Evolutionary conservation across 2,888 invertebrate species (phyloP), one percentile per base, ranked within the genome.

Genomic region (Agrochola lychnidis): DNA sequence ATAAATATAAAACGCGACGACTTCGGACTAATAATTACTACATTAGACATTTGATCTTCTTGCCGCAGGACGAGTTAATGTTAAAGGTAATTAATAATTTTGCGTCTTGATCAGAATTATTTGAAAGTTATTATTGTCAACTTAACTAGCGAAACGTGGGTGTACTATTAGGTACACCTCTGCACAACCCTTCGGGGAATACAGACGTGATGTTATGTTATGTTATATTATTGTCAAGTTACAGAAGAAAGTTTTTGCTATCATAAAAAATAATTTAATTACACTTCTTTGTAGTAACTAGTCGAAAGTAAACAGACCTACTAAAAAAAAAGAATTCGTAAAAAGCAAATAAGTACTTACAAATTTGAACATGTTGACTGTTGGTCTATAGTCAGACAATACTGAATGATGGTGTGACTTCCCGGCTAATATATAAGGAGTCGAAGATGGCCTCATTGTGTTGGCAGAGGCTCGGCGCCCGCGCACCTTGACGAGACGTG

Each of bases 341-440:
- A 45, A 30, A 73, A 67, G 12, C 0, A 22, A 73, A 56, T 91
- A 22, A 73, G 48, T 91, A 95, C 97, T 96, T 90, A 97, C 97
- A 88, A 94, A 93, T 94, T 97, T 97, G 94, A 95, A 97, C 97
- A 97, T 97, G 90, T 94, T 97, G 94, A 87, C 89, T 87, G 91
- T 90, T 91, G 90, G 89, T 91, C 90, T 90, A 83, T 77, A 84
- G 92, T 91, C 87, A 83, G 89, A 90, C 80, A 88, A 91, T 89
- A 96, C 94, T 96, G 94, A 93, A 89, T 92, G 88, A 86, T 91
- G 82, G 71, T 88, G 81, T 78, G 84, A 86, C 85, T 88, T 91
- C 90, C 94, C 79, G 89, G 88, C 90, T 90, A 91, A 92, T 96
- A 92, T 96, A 95, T 96, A 96, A 92, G 93, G 93, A 92, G 88